Evolutionary conservation across 2,888 invertebrate genomes (phyloP), one percentile per base, ranked within the genome.

Genomic region (Xanthorhoe spadicearia): DNA sequence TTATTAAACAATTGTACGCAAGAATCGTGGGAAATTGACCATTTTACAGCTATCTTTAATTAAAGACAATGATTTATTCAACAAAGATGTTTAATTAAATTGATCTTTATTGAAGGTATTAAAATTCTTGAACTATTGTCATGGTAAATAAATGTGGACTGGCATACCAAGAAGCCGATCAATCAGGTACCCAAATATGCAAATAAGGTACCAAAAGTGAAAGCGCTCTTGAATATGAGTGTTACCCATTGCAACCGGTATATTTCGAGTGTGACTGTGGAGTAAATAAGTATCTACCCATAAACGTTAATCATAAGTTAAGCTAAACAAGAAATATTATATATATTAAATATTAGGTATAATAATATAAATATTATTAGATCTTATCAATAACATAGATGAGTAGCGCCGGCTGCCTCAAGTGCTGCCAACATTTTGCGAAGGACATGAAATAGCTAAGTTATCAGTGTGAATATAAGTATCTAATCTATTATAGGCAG

Each of bases 171-270:
- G 46, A 46, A 15, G 48, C 15, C 48, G 15, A 43, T 38, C 38
- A 38, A 38, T 38, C 19, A 54, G 61, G 52, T 50, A 61, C 56
- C 15, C 28, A 68, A 58, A 71, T 73, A 81, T 78, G 77, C 67
- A 77, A 81, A 83, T 81, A 74, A 72, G 75, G 62, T 71, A 72
- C 71, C 15, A 15, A 48, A 74, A 84, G 86, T 82, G 86, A 86
- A 86, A 86, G 85, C 79, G 79, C 71, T 77, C 61, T 72, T 77
- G 71, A 79, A 82, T 78, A 80, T n/a, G n/a, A 79, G 70, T 74
- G 75, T 81, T 77, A 80, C 77, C 75, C 74, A 23, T 19, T 9
- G 18, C 49, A 38, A 76, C 77, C 73, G 74, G 75, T 75, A 73
- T 68, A 55, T 58, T 54, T 65, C 48, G 32, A 19, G 59, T 58